Percentiles rank a stretch among this genome's conserved stretches.
phyloP scores from a whole-genome alignment of 2,113 vertebrate genomes.

The Pelmatolapia mariae region DNA sequence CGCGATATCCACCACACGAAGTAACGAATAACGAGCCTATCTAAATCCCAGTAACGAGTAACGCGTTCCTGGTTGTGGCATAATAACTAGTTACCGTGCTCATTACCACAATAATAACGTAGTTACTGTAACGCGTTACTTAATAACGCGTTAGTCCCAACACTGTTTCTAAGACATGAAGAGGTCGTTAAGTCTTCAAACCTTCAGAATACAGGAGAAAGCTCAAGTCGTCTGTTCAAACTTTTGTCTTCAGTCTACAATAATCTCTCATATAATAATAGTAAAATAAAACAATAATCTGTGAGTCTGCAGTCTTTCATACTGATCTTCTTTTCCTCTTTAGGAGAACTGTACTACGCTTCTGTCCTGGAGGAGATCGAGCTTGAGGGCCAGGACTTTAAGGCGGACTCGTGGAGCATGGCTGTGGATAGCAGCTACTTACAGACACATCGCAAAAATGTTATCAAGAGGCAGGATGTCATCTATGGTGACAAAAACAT shows the following conservation, averaged over 20 bases:
- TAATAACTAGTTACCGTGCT: too few species aligned
- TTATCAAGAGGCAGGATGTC: slow-evolving; percentile 93
- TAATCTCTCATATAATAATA: not conserved
- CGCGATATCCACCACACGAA: too few species aligned
- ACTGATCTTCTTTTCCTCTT: not conserved
- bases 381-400: slow-evolving; percentile 81
- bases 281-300: not conserved
- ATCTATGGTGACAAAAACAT: slow-evolving; percentile 79
- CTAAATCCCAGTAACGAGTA: too few species aligned
- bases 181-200: not conserved
- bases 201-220: not conserved
- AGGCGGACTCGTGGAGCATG: slow-evolving; percentile 90
- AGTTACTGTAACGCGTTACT: too few species aligned
- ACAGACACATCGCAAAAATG: slow-evolving; percentile 85
- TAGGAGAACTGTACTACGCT: slow-evolving; percentile 73
- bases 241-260: not conserved
- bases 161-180: fast-evolving
- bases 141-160: too few species aligned
- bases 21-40: too few species aligned
- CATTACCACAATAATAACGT: too few species aligned
- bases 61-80: too few species aligned
- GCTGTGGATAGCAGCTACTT: slow-evolving; percentile 83
- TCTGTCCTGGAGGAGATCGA: slow-evolving; percentile 86
- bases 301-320: not conserved
- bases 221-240: not conserved